Conservation (phyloP, 2,113 vertebrate genomes). For the Microcebus murinus region DNA sequence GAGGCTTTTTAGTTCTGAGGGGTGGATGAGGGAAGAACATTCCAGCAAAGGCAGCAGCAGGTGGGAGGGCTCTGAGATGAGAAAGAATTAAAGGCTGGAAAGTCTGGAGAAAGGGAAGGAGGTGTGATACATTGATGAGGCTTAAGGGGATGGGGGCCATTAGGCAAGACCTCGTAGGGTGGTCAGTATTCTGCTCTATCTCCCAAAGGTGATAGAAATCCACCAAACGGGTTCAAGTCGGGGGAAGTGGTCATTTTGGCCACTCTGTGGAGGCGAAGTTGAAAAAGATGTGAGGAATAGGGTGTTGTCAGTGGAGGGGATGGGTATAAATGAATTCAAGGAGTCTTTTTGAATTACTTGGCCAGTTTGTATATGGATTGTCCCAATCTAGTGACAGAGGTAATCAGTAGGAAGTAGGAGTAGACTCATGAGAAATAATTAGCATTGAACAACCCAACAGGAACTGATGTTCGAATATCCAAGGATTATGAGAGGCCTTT, state of each 20-base stretch:
- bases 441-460: not conserved
- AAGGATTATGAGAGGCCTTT: not conserved
- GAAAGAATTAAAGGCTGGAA: not conserved
- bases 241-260: not conserved
- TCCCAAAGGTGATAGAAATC: not conserved
- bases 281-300: not conserved
- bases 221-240: rapidly evolving
- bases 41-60: not conserved
- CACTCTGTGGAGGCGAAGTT: not conserved
- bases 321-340: not conserved
- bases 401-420: not conserved
- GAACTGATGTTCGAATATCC: not conserved
- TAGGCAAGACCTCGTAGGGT: not conserved
- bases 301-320: not conserved
- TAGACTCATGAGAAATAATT: not conserved
- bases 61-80: not conserved
- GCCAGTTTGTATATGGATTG: not conserved
- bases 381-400: not conserved
- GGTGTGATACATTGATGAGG: not conserved
- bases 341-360: not conserved
- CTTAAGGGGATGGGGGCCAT: no score
- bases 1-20: not conserved
- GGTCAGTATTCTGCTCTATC: not conserved
- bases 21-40: not conserved
- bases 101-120: not conserved